These are phyloP conservation scores for Clarias macrocephalus DNA, from an alignment of 2,113 vertebrate genomes.

Conservation along the genomic window DNA sequence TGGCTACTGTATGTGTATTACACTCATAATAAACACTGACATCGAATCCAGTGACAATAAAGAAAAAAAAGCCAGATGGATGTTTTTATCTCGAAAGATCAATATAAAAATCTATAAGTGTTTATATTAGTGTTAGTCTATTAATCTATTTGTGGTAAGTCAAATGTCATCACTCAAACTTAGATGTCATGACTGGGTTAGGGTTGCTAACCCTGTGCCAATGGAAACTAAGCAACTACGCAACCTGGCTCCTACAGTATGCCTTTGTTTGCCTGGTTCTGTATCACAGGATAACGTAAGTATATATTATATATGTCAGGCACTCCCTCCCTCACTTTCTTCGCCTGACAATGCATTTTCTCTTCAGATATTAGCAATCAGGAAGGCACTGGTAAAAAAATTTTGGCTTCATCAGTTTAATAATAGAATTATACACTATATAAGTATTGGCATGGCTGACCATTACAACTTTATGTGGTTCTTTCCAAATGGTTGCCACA, in stretches of 20 bases:
- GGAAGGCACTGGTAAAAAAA: no score
- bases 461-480: background rate
- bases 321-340: background rate
- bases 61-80: background rate
- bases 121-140: no score
- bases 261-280: background rate
- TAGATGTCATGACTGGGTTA: background rate
- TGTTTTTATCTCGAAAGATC: background rate
- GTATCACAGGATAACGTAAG: background rate
- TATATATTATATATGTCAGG: background rate
- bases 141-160: no score
- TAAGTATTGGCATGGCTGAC: background rate
- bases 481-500: background rate
- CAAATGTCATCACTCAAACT: no score
- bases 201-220: background rate
- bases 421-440: background rate
- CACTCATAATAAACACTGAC: background rate
- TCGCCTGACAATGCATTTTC: background rate
- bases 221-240: background rate
- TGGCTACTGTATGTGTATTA: background rate
- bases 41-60: background rate
- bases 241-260: background rate
- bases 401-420: background rate
- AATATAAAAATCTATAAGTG: no score
- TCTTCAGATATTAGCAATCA: background rate